Base-by-base conservation (phyloP, 2,113 vertebrate species). In the Brevimyrus niger region DNA sequence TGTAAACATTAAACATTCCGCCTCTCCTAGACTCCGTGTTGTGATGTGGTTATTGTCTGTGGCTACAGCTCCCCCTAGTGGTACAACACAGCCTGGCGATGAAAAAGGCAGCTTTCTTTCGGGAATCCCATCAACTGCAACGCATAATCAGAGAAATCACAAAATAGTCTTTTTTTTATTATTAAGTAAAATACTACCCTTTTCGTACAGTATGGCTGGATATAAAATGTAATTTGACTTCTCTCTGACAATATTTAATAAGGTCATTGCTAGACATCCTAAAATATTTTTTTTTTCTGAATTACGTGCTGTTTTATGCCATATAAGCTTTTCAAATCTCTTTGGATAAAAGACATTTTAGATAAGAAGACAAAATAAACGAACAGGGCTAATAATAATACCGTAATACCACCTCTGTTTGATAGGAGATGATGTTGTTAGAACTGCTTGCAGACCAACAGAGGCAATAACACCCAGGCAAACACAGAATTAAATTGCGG, bases 181-280 rank as follows among this genome's bases (percentile, higher is more conserved):
- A 17, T 19, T 38, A 38, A 38, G 31, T 42, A 80, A 80, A 38
- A 80, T 80, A 48, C 8, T 85, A 47, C 83, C 42, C 83, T 27
- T 27, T 50, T 47, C 13, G 11, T 48, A 86, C 47, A 27, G n/a
- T 48, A 87, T 19, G 23, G 17, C 31, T 51, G 35, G 44, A 50
- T 47, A 80, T 88, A n/a, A 50, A 86, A 47, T 86, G 83, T 31
- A 86, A 86, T 47, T 27, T 86, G 23, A 27, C 83, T 50, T n/a
- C 23, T 86, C 44, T 86, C 44, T 31, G 23, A n/a, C 35, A 42
- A 19, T 80, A 80, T 80, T 80, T 80, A 80, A 80, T 42, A 48
- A 53, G 85, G 13, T 87, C 50, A 42, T 53, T 55, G 27, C 15
- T 53, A 55, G 15, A 47, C 47, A 86, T 31, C 47, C 93, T 91